Evolutionary conservation across 2,797 vertebrate genomes (phyloP), one percentile per base, ranked within the genome.

Genomic region (Spheniscus humboldti): DNA sequence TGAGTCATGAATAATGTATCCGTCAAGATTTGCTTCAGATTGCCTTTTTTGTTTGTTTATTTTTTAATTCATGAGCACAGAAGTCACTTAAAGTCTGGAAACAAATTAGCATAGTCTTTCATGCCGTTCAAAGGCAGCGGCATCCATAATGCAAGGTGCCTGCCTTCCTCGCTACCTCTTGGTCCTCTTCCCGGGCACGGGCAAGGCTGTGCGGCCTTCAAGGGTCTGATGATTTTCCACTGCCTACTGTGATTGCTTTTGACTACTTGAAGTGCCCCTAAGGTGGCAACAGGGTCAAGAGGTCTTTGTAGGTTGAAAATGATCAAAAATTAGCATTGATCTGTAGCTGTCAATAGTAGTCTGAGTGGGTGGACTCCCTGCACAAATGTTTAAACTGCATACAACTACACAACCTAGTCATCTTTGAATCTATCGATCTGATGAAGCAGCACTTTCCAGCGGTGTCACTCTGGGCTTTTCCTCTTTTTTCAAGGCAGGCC

Each of bases 171-270:
- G 1, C 68, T 90, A 76, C 90, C 80, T 94, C 94, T 94, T 17
- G 63, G 97, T 97, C 97, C 96, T 97, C 97, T 95, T 98, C 95
- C 95, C 43, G 73, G 97, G 96, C 96, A 98, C 10, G 35, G 90
- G 92, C 31, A 96, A 84, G 97, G 97, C 98, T 97, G 95, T 62
- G 79, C 97, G 91, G 98, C 96, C 98, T 98, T 97, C 96, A 97
- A 96, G 97, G 93, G 84, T 86, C 96, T 98, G 98, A 97, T 98
- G 97, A 97, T 98, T 98, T 98, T 98, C 98, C 98, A 98, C 97
- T 91, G 96, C 97, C 98, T 98, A 95, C 97, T 97, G 96, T 98
- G 98, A 99, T 99, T 98, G 98, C 98, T 98, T 98, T 97, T 98
- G 98, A 98, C 84, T 96, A 98, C 97, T 98, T 97, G 96, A 98